Evolutionary conservation across 2,797 vertebrate genomes (phyloP), one percentile per base, ranked within the genome.

Genomic region (Lutjanus argentimaculatus): DNA sequence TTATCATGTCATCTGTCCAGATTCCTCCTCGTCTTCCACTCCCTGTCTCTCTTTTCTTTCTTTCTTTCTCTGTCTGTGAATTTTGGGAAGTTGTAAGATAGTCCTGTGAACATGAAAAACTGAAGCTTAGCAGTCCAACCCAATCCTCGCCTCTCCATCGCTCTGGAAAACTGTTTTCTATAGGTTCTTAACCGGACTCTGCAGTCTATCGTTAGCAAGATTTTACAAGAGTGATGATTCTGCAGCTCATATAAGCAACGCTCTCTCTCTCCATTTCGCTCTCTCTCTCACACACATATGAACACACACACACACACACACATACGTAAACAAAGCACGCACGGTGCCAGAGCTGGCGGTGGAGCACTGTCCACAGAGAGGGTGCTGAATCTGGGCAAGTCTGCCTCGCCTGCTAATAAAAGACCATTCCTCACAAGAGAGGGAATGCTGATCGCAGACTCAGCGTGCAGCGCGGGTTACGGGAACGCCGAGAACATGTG

Each of bases 341-440:
- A 84, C 74, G 82, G 72, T 67, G 88, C 73, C 80, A 66, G 80
- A 80, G 85, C 85, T 89, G 77, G 82, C 84, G 80, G 89, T 83
- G 59, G 79, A 90, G 88, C 77, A 42, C 91, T 88, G 91, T 94
- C 94, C 91, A 89, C 84, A 68, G 90, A 88, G 89, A 91, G 77
- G 89, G 85, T 92, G 87, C 93, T 92, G 91, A 94, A 94, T 90
- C 89, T 61, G 82, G 83, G 83, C 84, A 89, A 89, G 89, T 91
- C 87, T 90, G 90, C 85, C 85, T 87, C 13, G 82, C 86, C 87
- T 80, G 83, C 87, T 91, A 91, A 94, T 92, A 93, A 93, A 95
- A 93, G 90, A 88, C 64, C 86, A 83, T 89, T 90, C 86, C 91
- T 88, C 92, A 91, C 78, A 92, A 90, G 89, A 92, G 79, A 76